These are phyloP conservation scores for Acromyrmex heyeri DNA, from an alignment of 1,140 invertebrate genomes.

Conservation along the genomic window DNA sequence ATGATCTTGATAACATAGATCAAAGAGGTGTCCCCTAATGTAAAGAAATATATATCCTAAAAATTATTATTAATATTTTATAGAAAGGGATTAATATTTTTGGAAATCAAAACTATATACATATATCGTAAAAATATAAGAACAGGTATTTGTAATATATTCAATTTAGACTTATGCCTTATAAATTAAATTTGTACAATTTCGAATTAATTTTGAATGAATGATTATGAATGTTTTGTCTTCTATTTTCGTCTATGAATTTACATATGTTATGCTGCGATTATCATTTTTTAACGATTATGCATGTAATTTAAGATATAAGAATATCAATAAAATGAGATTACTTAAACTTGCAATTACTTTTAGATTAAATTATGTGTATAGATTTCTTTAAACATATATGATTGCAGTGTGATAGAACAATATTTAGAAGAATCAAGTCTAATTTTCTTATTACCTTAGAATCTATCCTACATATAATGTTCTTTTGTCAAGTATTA, in stretches of 20 bases:
- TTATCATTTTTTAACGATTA: not conserved
- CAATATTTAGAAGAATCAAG: not conserved
- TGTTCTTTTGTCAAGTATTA: not conserved
- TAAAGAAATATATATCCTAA: not conserved
- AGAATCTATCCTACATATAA: not conserved
- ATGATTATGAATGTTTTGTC: not conserved
- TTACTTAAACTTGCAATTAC: not conserved
- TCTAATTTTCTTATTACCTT: no score
- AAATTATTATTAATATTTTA: constrained; percentile 7
- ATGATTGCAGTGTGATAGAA: not conserved
- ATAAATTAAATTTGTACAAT: not conserved
- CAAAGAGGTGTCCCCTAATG: no score
- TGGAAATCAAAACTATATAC: not conserved
- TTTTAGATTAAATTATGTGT: not conserved
- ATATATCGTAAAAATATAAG: not conserved
- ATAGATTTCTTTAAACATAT: not conserved
- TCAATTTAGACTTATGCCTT: not conserved
- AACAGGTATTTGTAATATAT: not conserved
- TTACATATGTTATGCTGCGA: not conserved
- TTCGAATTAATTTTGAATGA: not conserved
- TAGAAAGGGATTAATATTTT: not conserved
- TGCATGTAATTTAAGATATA: not conserved
- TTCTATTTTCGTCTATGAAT: not conserved
- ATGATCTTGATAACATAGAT: no score
- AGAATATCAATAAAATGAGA: constrained; percentile 14